Evolutionary conservation across 2,113 vertebrate genomes (phyloP), one percentile per base, ranked within the genome.

Genomic region (Grammomys surdaster): DNA sequence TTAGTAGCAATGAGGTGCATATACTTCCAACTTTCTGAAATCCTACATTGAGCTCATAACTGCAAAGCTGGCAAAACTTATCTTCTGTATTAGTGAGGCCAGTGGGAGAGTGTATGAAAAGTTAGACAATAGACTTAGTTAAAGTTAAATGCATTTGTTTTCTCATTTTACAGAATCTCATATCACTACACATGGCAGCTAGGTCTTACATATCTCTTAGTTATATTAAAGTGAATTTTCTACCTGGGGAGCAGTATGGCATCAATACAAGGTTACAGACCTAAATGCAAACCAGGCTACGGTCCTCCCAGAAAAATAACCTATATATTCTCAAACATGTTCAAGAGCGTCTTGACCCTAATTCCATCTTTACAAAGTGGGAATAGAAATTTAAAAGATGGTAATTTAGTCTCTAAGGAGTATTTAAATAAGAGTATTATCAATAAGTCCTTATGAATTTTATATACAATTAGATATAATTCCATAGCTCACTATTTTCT

Each of bases 361-460:
- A 2, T 67, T 82, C 90, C 7, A 51, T 67, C 40, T 85, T 40
- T 90, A 46, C 22, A 82, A 93, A 92, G 65, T 13, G 65, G 65
- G 28, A 67, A 67, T 67, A 31, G 31, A 33, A 33, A 69, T 67
- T 31, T 43, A 48, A 17, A 88, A 89, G 89, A 85, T 13, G 6
- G 1, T 9, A 31, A 51, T 73, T 81, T 67, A 31, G 63, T 60
- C 19, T 78, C 43, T 86, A 48, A 85, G 43, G 28, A 33, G 5
- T 20, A 43, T 75, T 91, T 95, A 46, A 85, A 7, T 80, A 76
- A 58, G 9, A 69, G 36, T 31, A 78, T 70, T 58, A 67, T 24
- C 54, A 95, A 40, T n/a, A 36, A 87, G 13, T 88, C 80, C 19
- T 92, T 93, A 84, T 28, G 3, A 91, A 90, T 60, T 86, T 89